Conservation (phyloP, 1,140 invertebrate genomes). For the Cydia strobilella region DNA sequence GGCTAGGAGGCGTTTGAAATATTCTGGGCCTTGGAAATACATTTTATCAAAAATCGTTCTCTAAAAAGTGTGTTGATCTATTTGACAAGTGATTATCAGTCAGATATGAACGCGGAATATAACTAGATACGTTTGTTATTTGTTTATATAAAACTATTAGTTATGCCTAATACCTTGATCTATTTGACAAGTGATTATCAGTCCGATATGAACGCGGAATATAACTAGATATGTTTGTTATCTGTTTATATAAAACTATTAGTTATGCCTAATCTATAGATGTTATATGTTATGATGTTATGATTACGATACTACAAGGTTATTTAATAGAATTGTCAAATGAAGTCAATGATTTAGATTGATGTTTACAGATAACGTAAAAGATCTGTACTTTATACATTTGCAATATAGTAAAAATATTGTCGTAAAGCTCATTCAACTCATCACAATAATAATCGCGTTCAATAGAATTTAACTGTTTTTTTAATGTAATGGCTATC, state of each 20-base stretch:
- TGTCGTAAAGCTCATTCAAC: no score
- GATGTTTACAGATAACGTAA: no score
- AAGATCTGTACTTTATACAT: no score
- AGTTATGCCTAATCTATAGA: neutral
- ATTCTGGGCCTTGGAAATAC: neutral
- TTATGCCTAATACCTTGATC: no score
- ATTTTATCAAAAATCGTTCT: neutral
- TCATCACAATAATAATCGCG: no score
- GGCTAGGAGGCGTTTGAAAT: neutral
- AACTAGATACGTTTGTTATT: constrained; percentile 36
- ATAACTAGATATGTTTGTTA: constrained; percentile 37
- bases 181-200: no score
- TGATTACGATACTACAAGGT: no score
- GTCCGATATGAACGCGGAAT: neutral
- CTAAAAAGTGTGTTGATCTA: constrained; percentile 5
- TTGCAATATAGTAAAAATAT: no score
- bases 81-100: constrained; percentile 3
- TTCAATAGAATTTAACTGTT: neutral
- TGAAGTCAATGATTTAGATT: no score
- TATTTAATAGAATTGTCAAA: no score
- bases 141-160: neutral
- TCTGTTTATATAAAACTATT: neutral
- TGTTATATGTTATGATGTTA: neutral
- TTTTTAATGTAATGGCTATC: no score
- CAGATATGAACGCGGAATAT: neutral